Percentiles rank a stretch among this genome's conserved stretches.
phyloP scores from a whole-genome alignment of 2,113 vertebrate species.

The Microtus ochrogaster region DNA sequence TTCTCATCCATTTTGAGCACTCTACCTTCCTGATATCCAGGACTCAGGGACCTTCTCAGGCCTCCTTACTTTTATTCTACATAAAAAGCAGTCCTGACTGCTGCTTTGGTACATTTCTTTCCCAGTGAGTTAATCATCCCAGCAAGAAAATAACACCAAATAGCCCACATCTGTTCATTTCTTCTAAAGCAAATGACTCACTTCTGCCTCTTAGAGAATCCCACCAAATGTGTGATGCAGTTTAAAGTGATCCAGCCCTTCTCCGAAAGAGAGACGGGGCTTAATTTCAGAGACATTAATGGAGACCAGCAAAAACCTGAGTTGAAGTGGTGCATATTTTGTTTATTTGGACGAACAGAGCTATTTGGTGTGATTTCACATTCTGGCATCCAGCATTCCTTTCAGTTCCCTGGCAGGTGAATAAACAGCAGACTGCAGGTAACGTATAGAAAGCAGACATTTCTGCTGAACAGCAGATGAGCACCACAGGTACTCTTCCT shows the following conservation, averaged over 20 bases:
- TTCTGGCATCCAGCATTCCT: background rate
- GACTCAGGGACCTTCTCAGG: background rate
- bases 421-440: background rate
- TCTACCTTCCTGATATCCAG: constrained; percentile 36
- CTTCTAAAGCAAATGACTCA: constrained; percentile 42
- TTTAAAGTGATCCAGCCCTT: constrained; percentile 37
- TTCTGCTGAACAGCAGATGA: background rate
- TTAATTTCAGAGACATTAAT: constrained; percentile 42
- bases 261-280: background rate
- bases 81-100: constrained; percentile 10
- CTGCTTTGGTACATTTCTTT: constrained; percentile 70
- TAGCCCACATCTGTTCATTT: background rate
- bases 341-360: constrained; percentile 62
- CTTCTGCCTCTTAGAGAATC: constrained; percentile 38
- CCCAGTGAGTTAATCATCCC: constrained; percentile 60
- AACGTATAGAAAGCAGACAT: constrained; percentile 25
- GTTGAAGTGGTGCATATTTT: constrained; percentile 48
- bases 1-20: background rate
- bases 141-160: constrained; percentile 49
- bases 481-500: background rate
- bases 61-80: background rate
- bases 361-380: constrained; percentile 61
- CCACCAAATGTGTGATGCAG: background rate
- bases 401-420: constrained; percentile 22
- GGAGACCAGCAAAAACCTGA: constrained; percentile 19